Evolutionary conservation across 64 coral and sea anemone species (phyloP).

Genomic region (Catalaphyllia jardinei): DNA sequence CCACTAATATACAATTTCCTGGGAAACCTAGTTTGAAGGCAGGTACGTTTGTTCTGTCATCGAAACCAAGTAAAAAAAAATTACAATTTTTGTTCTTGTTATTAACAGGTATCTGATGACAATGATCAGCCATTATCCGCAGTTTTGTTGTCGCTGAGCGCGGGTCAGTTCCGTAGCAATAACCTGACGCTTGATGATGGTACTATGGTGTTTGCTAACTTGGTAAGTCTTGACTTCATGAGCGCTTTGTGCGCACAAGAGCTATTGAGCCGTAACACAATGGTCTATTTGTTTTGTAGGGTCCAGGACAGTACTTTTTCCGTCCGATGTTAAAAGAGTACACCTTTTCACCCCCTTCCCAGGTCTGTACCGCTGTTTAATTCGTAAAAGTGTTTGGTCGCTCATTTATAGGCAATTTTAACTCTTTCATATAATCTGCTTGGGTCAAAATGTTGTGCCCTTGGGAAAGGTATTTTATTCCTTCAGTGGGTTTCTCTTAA

Average conservation of each 20-base stretch:
- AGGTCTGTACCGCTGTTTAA: conserved; percentile 49
- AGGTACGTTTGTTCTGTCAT: neutral
- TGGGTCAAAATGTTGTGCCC: neutral
- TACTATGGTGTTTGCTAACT: conserved; percentile 73
- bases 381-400: neutral
- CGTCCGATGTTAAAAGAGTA: conserved; percentile 98
- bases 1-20: too few species aligned
- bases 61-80: too few species aligned
- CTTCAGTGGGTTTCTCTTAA: too few species aligned
- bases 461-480: neutral
- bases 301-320: conserved; percentile 95
- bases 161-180: conserved; percentile 88
- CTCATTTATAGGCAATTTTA: neutral
- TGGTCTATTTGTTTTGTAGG: conserved; percentile 44
- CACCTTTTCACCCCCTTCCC: conserved; percentile 78
- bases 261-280: neutral
- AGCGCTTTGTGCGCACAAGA: too few species aligned
- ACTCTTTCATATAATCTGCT: neutral
- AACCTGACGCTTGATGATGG: conserved; percentile 81
- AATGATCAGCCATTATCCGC: conserved; percentile 52
- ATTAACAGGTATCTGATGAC: conserved; percentile 56
- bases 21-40: too few species aligned
- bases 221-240: conserved; percentile 48
- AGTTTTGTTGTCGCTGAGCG: conserved; percentile 83
- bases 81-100: neutral